phyloP scores from a whole-genome alignment of 1,140 invertebrate genomes.

The Babylonia areolata region DNA sequence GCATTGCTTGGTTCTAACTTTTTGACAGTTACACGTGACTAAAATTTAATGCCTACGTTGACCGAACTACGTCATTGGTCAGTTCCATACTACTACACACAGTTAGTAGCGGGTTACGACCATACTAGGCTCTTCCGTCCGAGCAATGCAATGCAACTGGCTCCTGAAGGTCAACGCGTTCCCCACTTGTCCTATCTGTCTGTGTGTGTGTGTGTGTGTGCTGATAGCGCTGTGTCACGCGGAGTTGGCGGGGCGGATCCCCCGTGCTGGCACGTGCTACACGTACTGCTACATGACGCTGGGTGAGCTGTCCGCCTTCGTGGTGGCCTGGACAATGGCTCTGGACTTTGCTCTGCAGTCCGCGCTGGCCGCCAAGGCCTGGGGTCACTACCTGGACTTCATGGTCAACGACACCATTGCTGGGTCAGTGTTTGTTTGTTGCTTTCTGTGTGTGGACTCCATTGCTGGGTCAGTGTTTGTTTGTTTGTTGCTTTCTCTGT shows the following conservation, averaged over 20 bases:
- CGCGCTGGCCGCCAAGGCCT: constrained; percentile 64
- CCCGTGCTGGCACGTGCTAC: constrained; percentile 93
- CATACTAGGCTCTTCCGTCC: too few relatives aligned
- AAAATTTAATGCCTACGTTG: too few relatives aligned
- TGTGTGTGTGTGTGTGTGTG: too few relatives aligned
- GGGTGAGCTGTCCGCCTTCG: constrained; percentile 95
- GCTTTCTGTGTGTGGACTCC: neutral
- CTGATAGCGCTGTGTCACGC: constrained; percentile 81
- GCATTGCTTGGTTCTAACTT: too few relatives aligned
- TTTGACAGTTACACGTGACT: too few relatives aligned
- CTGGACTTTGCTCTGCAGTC: constrained; percentile 90
- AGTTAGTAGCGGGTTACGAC: too few relatives aligned
- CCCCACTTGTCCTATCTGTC: too few relatives aligned
- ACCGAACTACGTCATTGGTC: too few relatives aligned
- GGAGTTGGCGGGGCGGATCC: constrained; percentile 92
- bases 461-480: constrained; percentile 16
- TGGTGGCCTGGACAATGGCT: constrained; percentile 96
- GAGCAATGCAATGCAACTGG: too few relatives aligned
- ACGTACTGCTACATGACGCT: constrained; percentile 79
- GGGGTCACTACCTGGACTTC: constrained; percentile 71
- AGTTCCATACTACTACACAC: too few relatives aligned
- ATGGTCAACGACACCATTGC: constrained; percentile 64
- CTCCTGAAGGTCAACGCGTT: too few relatives aligned
- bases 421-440: constrained; percentile 43
- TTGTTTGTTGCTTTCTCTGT: neutral